Evolutionary conservation across 2,797 vertebrate species (phyloP).

Genomic region (Acanthurus tractus): DNA sequence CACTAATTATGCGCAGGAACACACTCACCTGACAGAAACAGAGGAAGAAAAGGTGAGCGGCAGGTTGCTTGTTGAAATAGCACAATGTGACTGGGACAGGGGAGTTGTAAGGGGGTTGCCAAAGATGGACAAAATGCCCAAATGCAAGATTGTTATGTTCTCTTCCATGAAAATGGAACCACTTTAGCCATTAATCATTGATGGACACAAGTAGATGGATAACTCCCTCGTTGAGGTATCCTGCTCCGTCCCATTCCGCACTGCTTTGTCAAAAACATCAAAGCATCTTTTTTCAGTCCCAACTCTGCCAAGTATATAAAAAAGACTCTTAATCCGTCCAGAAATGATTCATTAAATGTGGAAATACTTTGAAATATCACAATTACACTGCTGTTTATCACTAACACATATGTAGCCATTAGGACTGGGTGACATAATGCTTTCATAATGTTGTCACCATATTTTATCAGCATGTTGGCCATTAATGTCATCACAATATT

Average conservation of each 20-base stretch:
- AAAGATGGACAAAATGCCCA: constrained; percentile 59
- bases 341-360: constrained; percentile 4
- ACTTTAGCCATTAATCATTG: constrained; percentile 85
- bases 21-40: constrained; percentile 46
- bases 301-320: constrained; percentile 23
- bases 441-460: constrained; percentile 34
- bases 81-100: constrained; percentile 51
- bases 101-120: constrained; percentile 41
- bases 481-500: constrained; percentile 50
- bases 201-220: constrained; percentile 76
- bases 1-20: constrained; percentile 50
- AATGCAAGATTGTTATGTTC: constrained; percentile 77
- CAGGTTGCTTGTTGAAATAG: constrained; percentile 56
- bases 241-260: constrained; percentile 25
- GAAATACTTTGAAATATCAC: constrained; percentile 22
- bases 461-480: constrained; percentile 43
- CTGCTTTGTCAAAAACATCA: constrained; percentile 49
- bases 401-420: constrained; percentile 25
- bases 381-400: constrained; percentile 26
- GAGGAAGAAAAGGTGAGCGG: constrained; percentile 41
- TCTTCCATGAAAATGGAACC: constrained; percentile 82
- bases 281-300: constrained; percentile 22
- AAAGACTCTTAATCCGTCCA: neutral
- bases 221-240: constrained; percentile 64
- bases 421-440: neutral